These are phyloP conservation scores for Cephalopterus ornatus DNA, from an alignment of 2,113 vertebrate genomes.

Conservation along the genomic window DNA sequence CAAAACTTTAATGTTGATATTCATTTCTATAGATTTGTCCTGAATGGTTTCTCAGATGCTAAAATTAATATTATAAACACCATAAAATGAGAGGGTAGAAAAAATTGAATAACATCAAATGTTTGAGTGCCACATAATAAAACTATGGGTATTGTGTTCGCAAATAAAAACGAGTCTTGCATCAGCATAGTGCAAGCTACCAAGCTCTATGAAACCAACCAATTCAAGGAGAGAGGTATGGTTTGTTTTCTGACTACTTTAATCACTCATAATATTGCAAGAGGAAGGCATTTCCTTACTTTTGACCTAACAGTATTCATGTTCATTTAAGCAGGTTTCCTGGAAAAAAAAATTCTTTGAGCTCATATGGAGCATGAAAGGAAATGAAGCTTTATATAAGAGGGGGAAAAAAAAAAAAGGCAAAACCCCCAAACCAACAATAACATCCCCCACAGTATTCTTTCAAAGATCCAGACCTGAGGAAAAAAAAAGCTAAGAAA, in stretches of 20 bases:
- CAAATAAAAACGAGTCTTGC: background rate
- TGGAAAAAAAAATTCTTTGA: background rate
- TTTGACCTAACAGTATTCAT: background rate
- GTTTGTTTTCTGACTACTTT: background rate
- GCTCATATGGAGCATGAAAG: background rate
- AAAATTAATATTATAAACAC: background rate
- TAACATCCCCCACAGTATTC: background rate
- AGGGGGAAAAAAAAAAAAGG: background rate
- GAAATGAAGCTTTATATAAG: background rate
- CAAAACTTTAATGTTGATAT: background rate
- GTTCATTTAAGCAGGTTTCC: background rate
- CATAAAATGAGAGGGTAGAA: background rate
- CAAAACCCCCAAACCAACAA: background rate
- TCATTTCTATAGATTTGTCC: background rate
- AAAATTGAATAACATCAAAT: background rate
- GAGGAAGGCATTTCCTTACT: background rate
- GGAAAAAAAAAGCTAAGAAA: background rate
- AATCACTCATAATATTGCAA: background rate
- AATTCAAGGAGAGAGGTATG: background rate
- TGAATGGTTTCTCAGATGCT: background rate
- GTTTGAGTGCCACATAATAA: background rate
- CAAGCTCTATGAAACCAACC: background rate
- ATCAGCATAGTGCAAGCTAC: background rate
- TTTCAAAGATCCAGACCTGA: background rate
- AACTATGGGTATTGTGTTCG: background rate